Evolutionary conservation across 2,113 vertebrate genomes (phyloP).

Genomic region (Nipponia nippon): DNA sequence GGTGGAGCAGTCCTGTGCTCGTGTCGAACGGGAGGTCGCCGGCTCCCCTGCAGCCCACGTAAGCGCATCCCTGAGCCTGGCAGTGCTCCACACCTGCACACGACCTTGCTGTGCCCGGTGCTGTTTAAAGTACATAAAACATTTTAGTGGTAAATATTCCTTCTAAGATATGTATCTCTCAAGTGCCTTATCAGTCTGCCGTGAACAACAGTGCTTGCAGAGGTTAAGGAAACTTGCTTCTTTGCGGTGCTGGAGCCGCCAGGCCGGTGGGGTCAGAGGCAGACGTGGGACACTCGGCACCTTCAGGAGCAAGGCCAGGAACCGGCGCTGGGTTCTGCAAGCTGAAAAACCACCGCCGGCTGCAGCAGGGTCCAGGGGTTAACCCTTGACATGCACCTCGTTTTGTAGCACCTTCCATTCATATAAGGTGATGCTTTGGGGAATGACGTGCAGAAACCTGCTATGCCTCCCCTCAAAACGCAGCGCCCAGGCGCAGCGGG

Average conservation of each 20-base stretch:
- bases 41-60: background rate
- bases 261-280: background rate
- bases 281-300: no score
- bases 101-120: background rate
- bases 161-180: background rate
- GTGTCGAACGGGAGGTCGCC: background rate
- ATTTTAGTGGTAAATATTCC: background rate
- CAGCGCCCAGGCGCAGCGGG: background rate
- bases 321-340: background rate
- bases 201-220: background rate
- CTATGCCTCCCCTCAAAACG: background rate
- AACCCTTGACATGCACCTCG: background rate
- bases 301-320: background rate
- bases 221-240: background rate
- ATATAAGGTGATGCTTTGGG: no score
- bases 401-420: background rate
- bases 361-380: background rate
- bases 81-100: background rate
- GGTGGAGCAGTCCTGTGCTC: background rate
- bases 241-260: no score
- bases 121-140: background rate
- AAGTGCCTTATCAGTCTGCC: no score
- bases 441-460: accelerated
- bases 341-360: background rate
- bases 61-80: no score